phyloP scores from a whole-genome alignment of 2,113 vertebrate species.

The Tyrannus savana region DNA sequence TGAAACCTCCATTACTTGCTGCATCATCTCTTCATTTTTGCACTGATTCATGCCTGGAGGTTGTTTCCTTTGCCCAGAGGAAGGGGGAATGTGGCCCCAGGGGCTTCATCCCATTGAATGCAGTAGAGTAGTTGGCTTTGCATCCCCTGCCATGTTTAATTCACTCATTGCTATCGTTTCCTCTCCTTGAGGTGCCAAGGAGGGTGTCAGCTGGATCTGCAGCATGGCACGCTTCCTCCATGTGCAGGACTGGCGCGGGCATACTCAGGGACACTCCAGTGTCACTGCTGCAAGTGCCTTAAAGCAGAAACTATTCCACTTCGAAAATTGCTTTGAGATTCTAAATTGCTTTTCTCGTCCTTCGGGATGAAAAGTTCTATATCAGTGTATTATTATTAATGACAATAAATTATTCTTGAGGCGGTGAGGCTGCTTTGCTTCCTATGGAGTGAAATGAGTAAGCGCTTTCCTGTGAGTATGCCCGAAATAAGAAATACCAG shows the following conservation, averaged over 20 bases:
- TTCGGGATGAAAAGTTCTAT: slow-evolving; percentile 50
- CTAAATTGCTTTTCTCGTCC: slow-evolving; percentile 57
- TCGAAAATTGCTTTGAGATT: slow-evolving; percentile 46
- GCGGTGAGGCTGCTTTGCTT: background rate
- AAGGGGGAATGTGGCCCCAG: fast-evolving
- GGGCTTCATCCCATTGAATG: background rate
- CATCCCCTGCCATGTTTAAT: fast-evolving
- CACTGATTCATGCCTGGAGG: fast-evolving
- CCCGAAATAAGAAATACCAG: background rate
- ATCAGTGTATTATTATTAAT: slow-evolving; percentile 51
- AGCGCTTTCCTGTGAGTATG: background rate
- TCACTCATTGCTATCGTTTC: background rate
- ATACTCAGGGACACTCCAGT: background rate
- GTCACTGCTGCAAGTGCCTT: background rate
- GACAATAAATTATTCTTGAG: slow-evolving; percentile 55
- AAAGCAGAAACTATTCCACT: slow-evolving; percentile 16
- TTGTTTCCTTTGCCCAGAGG: background rate
- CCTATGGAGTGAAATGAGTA: background rate
- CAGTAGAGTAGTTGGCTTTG: background rate
- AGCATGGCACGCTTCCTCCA: background rate
- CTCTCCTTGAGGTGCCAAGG: background rate
- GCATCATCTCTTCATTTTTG: background rate
- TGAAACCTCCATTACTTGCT: background rate
- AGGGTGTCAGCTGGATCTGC: background rate
- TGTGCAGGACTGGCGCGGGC: fast-evolving